Evolutionary conservation across 2,888 invertebrate species (phyloP).

Genomic region (Andrena hattorfiana): DNA sequence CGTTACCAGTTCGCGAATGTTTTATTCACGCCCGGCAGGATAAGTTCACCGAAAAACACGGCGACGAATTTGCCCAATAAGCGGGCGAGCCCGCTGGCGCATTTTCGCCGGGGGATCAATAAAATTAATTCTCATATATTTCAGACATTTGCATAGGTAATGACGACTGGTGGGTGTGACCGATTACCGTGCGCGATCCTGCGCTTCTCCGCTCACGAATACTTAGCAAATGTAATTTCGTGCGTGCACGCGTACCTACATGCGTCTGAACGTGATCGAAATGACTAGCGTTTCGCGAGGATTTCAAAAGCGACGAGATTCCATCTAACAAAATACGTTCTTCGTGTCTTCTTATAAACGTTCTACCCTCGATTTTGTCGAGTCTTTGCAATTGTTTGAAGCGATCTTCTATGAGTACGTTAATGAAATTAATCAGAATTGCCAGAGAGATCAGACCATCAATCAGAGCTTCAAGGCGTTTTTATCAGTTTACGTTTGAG

Average conservation of each 20-base stretch:
- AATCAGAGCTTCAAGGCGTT: constrained; percentile 53
- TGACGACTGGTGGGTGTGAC: constrained; percentile 41
- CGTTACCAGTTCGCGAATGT: too few species aligned
- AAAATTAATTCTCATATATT: constrained; percentile 57
- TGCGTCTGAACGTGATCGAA: constrained; percentile 49
- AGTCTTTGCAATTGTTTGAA: constrained; percentile 24
- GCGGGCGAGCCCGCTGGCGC: not conserved
- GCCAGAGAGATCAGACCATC: constrained; percentile 5
- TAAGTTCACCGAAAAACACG: not conserved
- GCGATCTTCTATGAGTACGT: constrained; percentile 12
- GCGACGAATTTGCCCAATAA: not conserved
- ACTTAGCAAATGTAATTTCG: constrained; percentile 54
- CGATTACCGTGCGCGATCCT: constrained; percentile 53
- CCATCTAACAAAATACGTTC: too few species aligned
- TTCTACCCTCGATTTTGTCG: constrained; percentile 6
- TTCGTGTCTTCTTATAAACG: not conserved
- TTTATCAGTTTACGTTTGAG: constrained; percentile 35
- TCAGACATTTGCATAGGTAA: constrained; percentile 58
- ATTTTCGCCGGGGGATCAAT: constrained; percentile 17
- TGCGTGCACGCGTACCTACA: constrained; percentile 28
- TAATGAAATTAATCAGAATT: constrained; percentile 30
- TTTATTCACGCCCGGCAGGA: too few species aligned
- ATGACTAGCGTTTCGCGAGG: constrained; percentile 16
- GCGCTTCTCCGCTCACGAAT: constrained; percentile 25
- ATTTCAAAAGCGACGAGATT: constrained; percentile 12